These are phyloP conservation scores for Chrysemys picta DNA, from an alignment of 2,113 vertebrate species.

Conservation along the genomic window DNA sequence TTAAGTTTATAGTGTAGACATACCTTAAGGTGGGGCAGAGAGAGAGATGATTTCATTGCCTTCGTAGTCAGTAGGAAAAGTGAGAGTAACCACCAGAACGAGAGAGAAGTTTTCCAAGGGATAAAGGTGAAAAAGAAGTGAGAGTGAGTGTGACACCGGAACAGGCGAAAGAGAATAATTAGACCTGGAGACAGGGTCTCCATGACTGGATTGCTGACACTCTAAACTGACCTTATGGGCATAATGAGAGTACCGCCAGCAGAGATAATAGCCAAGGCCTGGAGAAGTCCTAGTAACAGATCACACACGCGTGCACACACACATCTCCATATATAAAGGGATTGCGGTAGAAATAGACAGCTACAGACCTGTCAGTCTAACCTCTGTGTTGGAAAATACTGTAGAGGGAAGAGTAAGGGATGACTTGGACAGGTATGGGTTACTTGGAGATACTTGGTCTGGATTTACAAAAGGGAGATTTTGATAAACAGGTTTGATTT, in stretches of 20 bases:
- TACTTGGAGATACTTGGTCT: background rate
- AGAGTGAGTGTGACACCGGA: background rate
- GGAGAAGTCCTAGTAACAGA: background rate
- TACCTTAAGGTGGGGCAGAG: background rate
- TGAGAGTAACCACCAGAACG: background rate
- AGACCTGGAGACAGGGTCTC: background rate
- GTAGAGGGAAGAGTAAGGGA: background rate
- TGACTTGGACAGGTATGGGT: background rate
- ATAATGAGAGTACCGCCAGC: background rate
- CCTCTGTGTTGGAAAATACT: background rate
- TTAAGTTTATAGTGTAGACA: too few relatives aligned
- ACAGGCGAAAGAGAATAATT: background rate
- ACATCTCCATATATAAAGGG: background rate
- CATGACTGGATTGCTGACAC: background rate
- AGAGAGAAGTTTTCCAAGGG: background rate
- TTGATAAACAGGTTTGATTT: slow-evolving; percentile 56
- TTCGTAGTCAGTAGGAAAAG: background rate
- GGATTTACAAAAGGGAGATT: background rate
- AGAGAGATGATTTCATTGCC: background rate
- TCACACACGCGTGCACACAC: background rate
- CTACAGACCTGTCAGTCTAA: background rate
- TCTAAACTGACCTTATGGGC: background rate
- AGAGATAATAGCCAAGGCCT: background rate
- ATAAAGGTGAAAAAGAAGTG: background rate
- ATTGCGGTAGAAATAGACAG: background rate